Conservation (phyloP, 2,113 vertebrate species). For the Picathartes gymnocephalus region DNA sequence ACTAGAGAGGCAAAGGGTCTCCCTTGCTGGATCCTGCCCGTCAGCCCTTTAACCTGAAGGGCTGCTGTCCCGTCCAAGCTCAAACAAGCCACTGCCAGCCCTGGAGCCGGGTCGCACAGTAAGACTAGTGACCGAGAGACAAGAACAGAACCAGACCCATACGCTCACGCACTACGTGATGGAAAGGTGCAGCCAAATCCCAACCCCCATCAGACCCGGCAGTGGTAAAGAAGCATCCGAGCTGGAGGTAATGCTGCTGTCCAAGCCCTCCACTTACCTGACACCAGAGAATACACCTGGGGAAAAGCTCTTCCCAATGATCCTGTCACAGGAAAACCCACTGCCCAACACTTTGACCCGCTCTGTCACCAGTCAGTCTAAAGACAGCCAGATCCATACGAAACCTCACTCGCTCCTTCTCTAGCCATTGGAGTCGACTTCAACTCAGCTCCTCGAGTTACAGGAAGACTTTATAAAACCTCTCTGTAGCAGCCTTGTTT, state of each 20-base stretch:
- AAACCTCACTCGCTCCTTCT: not conserved
- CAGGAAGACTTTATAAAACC: not conserved
- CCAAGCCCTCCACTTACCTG: not conserved
- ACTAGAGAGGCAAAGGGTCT: not conserved
- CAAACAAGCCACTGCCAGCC: not conserved
- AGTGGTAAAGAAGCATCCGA: fast-evolving
- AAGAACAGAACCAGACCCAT: not conserved
- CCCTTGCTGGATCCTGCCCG: not conserved
- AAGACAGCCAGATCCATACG: not conserved
- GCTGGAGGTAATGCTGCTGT: not conserved
- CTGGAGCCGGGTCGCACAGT: fast-evolving
- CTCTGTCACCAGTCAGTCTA: not conserved
- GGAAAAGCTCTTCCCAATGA: not conserved
- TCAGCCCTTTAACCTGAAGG: not conserved
- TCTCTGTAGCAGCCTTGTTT: not conserved
- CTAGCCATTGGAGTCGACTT: not conserved
- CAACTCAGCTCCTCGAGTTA: slow-evolving; percentile 6
- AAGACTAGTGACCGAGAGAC: fast-evolving
- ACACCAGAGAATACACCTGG: not conserved
- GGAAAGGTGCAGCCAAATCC: not conserved
- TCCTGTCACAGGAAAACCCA: not conserved
- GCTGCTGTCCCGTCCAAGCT: not conserved
- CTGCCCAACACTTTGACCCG: not conserved
- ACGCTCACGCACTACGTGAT: fast-evolving
- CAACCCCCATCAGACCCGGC: not conserved